Percentiles rank a stretch among this genome's conserved stretches.
These are phyloP conservation scores for Alosa alosa DNA, from an alignment of 2,113 vertebrate species.

Conservation along the genomic window DNA sequence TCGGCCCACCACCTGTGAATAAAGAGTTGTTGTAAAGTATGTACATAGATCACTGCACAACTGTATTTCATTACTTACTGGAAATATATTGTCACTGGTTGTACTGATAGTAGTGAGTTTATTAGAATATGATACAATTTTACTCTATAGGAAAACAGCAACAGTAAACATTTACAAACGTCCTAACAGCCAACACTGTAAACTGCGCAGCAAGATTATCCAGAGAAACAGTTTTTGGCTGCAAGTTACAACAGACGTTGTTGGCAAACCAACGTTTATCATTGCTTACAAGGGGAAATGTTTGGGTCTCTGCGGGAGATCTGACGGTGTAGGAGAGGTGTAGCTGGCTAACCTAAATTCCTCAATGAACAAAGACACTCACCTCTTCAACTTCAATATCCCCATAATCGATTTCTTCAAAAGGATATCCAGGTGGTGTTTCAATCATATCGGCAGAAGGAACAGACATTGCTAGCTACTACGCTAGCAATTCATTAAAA, in stretches of 20 bases:
- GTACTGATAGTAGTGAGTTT: background rate
- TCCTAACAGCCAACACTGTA: background rate
- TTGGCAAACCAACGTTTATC: background rate
- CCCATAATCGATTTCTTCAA: slow-evolving; percentile 94
- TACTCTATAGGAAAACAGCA: background rate
- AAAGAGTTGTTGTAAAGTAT: background rate
- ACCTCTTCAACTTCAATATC: slow-evolving; percentile 98
- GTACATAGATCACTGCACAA: background rate
- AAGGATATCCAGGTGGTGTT: slow-evolving; percentile 89
- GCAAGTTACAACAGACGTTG: background rate
- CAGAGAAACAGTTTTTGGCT: background rate
- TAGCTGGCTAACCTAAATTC: background rate
- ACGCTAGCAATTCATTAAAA: slow-evolving; percentile 61
- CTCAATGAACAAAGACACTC: slow-evolving; percentile 28
- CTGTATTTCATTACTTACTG: background rate
- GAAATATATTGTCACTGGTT: background rate
- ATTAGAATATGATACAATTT: background rate
- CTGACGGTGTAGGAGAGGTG: background rate
- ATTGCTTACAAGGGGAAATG: background rate
- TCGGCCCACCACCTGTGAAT: slow-evolving; percentile 92
- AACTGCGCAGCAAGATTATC: background rate
- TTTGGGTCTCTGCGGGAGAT: background rate
- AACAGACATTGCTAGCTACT: slow-evolving; percentile 77
- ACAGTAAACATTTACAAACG: background rate
- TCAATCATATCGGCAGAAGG: slow-evolving; percentile 89